Evolutionary conservation across 2,797 vertebrate species (phyloP), one percentile per base, ranked within the genome.

Genomic region (Masticophis lateralis): DNA sequence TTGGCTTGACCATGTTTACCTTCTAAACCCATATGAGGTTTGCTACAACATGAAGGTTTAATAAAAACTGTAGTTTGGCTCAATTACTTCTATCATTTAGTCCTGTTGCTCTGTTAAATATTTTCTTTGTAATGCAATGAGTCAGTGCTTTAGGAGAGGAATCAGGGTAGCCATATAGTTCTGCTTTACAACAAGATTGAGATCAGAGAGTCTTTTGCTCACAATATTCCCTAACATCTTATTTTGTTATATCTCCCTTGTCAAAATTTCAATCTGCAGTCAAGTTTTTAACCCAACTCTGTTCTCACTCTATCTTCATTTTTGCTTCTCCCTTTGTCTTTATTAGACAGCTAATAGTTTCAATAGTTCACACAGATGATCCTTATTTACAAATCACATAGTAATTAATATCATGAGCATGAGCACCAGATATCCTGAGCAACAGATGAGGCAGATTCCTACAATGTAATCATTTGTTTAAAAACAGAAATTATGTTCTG

Each of bases 281-380:
- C 57, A 74, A 47, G n/a, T 0, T 86, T 69, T 69, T 88, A 59
- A 79, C 91, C 89, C 95, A 56, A 79, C 63, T 28, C 51, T 90
- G 1, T 94, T 25, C 59, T 25, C 74, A 91, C 94, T 93, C 93
- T 60, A 66, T 56, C 27, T 60, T n/a, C 88, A 91, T 83, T 87
- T 93, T 86, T 90, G 57, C 3, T 63, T 43, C 1, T 94, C 86
- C 32, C n/a, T 91, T 88, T 93, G 90, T 93, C 94, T 95, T 95
- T 93, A 91, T 94, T 87, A 94, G 95, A 16, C 0, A 5, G 59
- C 25, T 96, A 95, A 95, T 91, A 22, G 92, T 92, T 92, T 95
- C 93, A 91, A 11, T 91, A 88, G 92, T 59, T 59, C 56, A 91
- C 96, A 32, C 96, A 96, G 96, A 95, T 94, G 95, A 96, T 22